Evolutionary conservation across 2,113 vertebrate genomes (phyloP), one percentile per base, ranked within the genome.

Genomic region (Nerophis lumbriciformis): DNA sequence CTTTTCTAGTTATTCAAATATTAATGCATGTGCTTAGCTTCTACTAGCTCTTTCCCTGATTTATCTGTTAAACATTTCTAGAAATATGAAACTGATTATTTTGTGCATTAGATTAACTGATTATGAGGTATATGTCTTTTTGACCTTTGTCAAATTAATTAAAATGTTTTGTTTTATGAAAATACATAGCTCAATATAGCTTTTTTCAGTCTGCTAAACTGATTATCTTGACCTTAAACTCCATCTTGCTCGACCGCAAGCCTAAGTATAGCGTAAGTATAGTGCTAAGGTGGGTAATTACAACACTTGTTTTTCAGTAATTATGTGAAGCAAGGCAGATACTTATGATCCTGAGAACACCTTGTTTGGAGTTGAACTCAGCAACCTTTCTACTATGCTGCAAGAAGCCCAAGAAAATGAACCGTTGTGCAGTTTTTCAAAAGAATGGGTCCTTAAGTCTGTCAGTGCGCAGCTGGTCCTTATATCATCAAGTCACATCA

Each of bases 201-300:
- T 61, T 59, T 67, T 65, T 47, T 68, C 49, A 36, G 44, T 64
- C 47, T 72, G 42, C 50, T 68, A 15, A 61, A 79, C 77, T 73
- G 68, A 82, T 85, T 83, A 86, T 65, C 66, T 68, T 66, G 69
- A 77, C 78, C 73, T 61, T 73, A 80, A 45, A 76, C 75, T 81
- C 81, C 68, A 72, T 82, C 81, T 72, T 82, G 77, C 71, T 72
- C 53, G 64, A 81, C 85, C 83, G 48, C 83, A 86, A 70, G 65
- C 80, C 67, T 76, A 86, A 85, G 76, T 84, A 75, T 70, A 84
- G 81, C 84, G 79, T 84, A 84, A 83, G 75, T 77, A 78, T 79
- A 70, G 84, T 84, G 82, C 79, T 72, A 66, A 78, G 80, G 83
- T 70, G 68, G 71, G 81, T 84, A 82, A 88, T 84, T 85, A 83